Evolutionary conservation across 2,113 vertebrate genomes (phyloP).

Genomic region (Acrocephalus kingi): DNA sequence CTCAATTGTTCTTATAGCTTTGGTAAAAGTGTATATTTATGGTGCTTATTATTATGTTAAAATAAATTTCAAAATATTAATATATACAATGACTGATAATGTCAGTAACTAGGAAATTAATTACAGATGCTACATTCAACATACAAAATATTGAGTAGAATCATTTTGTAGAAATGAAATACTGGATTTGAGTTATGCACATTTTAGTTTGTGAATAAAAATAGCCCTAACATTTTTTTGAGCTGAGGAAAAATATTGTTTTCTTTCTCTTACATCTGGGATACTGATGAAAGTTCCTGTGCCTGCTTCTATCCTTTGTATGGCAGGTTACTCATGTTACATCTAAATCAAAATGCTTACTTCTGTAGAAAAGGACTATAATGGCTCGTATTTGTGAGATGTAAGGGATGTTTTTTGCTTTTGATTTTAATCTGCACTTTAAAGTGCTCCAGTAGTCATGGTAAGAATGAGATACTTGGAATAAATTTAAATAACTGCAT

Average conservation of each 20-base stretch:
- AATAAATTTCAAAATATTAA: neutral
- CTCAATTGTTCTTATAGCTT: neutral
- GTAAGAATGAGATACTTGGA: neutral
- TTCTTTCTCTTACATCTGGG: neutral
- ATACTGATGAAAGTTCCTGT: neutral
- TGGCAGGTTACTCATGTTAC: neutral
- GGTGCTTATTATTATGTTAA: neutral
- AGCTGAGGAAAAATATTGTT: neutral
- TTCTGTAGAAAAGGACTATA: neutral
- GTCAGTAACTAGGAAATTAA: neutral
- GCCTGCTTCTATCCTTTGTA: neutral
- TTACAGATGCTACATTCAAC: neutral
- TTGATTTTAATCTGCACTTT: neutral
- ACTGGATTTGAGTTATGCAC: neutral
- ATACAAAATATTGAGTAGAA: neutral
- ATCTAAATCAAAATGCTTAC: neutral
- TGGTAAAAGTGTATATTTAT: neutral
- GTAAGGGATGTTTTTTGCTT: neutral
- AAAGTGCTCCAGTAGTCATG: neutral
- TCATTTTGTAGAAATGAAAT: neutral
- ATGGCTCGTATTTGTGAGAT: neutral
- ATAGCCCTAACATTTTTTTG: neutral
- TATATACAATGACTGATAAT: neutral
- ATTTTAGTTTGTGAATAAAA: neutral
- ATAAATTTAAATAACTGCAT: neutral